These are phyloP conservation scores for Cossypha dichroa DNA, from an alignment of 2,797 vertebrate species.

Conservation along the genomic window DNA sequence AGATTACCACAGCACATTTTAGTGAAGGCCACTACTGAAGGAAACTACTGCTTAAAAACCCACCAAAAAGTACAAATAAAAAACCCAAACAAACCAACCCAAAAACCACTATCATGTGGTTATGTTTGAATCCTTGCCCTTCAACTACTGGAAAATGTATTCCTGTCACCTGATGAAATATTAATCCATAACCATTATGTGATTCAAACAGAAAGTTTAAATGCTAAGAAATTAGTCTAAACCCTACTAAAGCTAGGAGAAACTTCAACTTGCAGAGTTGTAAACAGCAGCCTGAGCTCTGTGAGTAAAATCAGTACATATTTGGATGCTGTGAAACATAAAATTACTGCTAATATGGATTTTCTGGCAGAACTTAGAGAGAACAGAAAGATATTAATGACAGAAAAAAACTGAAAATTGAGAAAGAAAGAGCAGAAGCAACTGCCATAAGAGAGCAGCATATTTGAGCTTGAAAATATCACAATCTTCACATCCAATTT, in stretches of 20 bases:
- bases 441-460: not conserved
- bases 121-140: not conserved
- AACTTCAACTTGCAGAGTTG: not conserved
- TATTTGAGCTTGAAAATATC: not conserved
- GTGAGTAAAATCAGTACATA: not conserved
- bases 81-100: not conserved
- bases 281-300: not conserved
- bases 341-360: not conserved
- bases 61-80: not conserved
- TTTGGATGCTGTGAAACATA: not conserved
- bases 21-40: not conserved
- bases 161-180: not conserved
- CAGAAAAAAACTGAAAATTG: not conserved
- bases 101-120: rapidly evolving
- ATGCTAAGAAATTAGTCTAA: not conserved
- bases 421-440: not conserved
- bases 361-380: not conserved
- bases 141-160: not conserved
- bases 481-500: not conserved
- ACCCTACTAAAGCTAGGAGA: not conserved
- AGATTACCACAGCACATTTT: not conserved
- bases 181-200: not conserved
- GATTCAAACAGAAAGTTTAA: not conserved
- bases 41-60: not conserved
- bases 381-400: not conserved